phyloP scores from a whole-genome alignment of 2,888 invertebrate genomes.

The Eueremaeus valkanovi region DNA sequence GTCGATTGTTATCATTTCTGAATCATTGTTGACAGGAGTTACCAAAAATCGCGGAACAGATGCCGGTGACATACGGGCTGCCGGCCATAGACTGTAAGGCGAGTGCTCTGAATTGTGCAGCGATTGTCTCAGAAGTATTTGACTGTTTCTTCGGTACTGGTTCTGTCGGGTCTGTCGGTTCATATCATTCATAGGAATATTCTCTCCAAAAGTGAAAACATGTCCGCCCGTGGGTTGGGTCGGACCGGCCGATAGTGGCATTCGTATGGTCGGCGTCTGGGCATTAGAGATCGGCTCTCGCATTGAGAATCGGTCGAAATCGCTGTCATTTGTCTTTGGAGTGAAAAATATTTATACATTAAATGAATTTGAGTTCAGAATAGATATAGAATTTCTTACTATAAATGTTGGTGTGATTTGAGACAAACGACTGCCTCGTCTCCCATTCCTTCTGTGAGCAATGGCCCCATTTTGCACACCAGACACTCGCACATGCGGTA shows the following conservation, averaged over 20 bases:
- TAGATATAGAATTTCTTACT: too few species aligned
- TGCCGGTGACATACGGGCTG: neutral
- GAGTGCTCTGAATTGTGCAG: conserved; percentile 43
- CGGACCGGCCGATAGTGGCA: conserved; percentile 12
- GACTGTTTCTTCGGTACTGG: conserved; percentile 31
- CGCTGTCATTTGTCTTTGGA: neutral
- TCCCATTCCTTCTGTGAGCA: conserved; percentile 2
- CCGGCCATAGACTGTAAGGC: conserved; percentile 46
- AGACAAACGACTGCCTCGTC: conserved; percentile 5
- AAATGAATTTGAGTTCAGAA: neutral
- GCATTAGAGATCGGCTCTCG: neutral
- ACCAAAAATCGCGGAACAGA: conserved; percentile 33
- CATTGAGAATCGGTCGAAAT: conserved; percentile 19
- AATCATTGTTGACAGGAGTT: conserved; percentile 29
- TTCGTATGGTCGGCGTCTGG: neutral
- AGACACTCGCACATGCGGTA: neutral
- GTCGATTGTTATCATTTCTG: conserved; percentile 1
- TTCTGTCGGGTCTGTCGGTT: conserved; percentile 5
- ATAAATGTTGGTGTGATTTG: conserved; percentile 19
- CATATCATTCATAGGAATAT: neutral
- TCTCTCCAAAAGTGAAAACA: conserved; percentile 14
- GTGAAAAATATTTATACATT: neutral
- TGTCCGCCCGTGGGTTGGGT: neutral
- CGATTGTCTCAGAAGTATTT: conserved; percentile 42
- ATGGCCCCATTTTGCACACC: conserved; percentile 10